Conservation (phyloP, 2,888 invertebrate species). For the Pteria penguin region DNA sequence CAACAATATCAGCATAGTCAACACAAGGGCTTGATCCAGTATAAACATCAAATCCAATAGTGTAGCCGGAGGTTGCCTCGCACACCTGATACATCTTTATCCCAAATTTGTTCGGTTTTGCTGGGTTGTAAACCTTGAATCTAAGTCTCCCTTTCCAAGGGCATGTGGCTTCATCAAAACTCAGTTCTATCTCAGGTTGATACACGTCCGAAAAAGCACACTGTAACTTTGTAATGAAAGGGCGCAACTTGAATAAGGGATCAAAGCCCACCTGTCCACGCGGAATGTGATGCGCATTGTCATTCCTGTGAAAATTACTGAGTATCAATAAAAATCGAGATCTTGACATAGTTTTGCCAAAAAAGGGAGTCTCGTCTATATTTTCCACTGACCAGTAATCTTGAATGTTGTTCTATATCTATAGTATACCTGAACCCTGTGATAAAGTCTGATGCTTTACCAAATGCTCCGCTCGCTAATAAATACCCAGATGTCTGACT, state of each 20-base stretch:
- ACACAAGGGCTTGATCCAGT: constrained; percentile 18
- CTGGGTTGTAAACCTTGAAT: constrained; percentile 45
- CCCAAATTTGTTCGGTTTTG: constrained; percentile 39
- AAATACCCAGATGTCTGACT: no score
- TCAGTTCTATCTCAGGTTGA: constrained; percentile 28
- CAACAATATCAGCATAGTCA: constrained; percentile 17
- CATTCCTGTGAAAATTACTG: constrained; percentile 12
- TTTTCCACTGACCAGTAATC: constrained; percentile 20
- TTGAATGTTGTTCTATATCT: constrained; percentile 8
- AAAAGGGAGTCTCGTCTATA: constrained; percentile 8
- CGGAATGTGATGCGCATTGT: constrained; percentile 10
- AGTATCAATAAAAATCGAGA: constrained; percentile 10
- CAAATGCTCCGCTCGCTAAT: no score
- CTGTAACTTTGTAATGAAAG: constrained; percentile 13
- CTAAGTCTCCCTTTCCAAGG: constrained; percentile 39
- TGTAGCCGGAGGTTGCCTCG: constrained; percentile 40
- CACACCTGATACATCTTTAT: constrained; percentile 40
- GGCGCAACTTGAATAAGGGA: constrained; percentile 32
- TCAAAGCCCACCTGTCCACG: constrained; percentile 13
- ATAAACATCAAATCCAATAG: constrained; percentile 41
- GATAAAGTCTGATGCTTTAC: no score
- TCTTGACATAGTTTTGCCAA: constrained; percentile 18
- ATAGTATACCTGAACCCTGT: no score
- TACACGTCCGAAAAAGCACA: constrained; percentile 28
- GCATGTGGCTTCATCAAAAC: constrained; percentile 41